A percentile compares a stretch with the other conserved stretches of the same genome.
These are phyloP conservation scores for Scolanthus callimorphus DNA, from an alignment of 92 coral and sea anemone genomes.

Conservation along the genomic window DNA sequence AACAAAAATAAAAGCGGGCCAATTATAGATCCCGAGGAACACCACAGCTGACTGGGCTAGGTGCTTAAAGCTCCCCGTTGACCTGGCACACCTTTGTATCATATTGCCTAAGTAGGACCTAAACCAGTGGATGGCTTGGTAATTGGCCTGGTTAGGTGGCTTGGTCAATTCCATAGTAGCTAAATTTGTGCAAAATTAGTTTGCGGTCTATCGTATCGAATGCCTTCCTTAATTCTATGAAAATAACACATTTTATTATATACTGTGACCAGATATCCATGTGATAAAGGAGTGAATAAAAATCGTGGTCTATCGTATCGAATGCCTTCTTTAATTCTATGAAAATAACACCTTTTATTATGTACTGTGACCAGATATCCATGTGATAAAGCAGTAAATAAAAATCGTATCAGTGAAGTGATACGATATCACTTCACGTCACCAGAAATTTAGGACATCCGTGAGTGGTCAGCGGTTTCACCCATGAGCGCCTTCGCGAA, in stretches of 20 bases:
- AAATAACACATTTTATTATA: background rate
- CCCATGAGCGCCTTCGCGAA: too few species aligned
- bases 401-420: too few species aligned
- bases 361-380: too few species aligned
- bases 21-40: background rate
- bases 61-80: background rate
- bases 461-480: too few species aligned
- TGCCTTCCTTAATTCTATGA: background rate
- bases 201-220: background rate
- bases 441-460: too few species aligned
- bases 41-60: background rate
- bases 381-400: too few species aligned
- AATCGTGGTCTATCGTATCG: background rate
- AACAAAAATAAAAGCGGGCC: background rate
- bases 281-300: too few species aligned
- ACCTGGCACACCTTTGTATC: background rate
- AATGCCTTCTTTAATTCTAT: background rate
- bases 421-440: too few species aligned
- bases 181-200: background rate
- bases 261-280: too few species aligned
- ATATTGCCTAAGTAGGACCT: background rate
- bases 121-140: background rate
- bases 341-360: background rate
- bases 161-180: background rate
- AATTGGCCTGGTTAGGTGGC: too few species aligned